Conservation (phyloP, 2,113 vertebrate genomes). For the Triplophysa tibetana region DNA sequence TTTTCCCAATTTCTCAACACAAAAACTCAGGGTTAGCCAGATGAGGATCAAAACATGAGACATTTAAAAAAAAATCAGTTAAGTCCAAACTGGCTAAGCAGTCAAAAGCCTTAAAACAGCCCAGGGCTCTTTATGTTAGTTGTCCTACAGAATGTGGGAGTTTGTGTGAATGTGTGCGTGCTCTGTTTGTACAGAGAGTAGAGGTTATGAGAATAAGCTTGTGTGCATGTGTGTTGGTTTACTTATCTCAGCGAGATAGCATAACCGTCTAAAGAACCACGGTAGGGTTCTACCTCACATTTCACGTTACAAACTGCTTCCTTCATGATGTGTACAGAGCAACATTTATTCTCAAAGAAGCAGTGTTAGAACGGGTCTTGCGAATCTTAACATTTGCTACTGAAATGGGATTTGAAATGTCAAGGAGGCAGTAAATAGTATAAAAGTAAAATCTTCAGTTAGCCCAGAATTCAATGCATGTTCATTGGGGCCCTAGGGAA, state of each 20-base stretch:
- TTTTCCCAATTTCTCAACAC: conserved; percentile 48
- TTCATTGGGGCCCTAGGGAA: conserved; percentile 56
- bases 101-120: conserved; percentile 27
- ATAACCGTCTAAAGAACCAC: conserved; percentile 65
- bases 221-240: background rate
- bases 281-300: conserved; percentile 54
- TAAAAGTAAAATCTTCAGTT: conserved; percentile 71
- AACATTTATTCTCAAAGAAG: conserved; percentile 66
- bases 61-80: conserved; percentile 35
- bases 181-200: conserved; percentile 16
- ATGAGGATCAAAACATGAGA: conserved; percentile 27
- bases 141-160: conserved; percentile 28
- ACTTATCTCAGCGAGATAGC: conserved; percentile 6
- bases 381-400: conserved; percentile 71
- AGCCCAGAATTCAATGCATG: conserved; percentile 68
- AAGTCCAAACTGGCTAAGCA: conserved; percentile 20
- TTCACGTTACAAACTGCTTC: conserved; percentile 65
- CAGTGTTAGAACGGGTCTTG: conserved; percentile 64
- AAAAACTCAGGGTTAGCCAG: conserved; percentile 7
- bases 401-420: conserved; percentile 74
- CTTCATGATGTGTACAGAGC: conserved; percentile 35
- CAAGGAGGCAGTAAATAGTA: conserved; percentile 70
- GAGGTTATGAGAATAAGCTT: conserved; percentile 20
- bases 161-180: conserved; percentile 26
- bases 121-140: conserved; percentile 4